phyloP scores from a whole-genome alignment of 2,888 invertebrate genomes.

The Adelphocoris suturalis region DNA sequence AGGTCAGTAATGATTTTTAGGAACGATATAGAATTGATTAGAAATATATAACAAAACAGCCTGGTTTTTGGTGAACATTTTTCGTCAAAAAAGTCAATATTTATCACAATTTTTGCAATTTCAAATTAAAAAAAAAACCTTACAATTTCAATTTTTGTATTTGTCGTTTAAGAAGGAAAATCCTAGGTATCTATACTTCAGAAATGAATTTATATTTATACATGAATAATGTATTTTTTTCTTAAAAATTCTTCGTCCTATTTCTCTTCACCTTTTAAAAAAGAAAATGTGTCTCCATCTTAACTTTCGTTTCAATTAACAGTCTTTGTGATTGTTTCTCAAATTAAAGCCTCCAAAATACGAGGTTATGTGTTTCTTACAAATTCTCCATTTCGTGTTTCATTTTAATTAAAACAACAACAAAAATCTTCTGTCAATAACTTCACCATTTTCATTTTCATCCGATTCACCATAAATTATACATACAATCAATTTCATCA shows the following conservation, averaged over 20 bases:
- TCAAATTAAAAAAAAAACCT: no score
- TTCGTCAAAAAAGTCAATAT: no score
- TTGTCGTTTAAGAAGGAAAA: not conserved
- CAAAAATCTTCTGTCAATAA: not conserved
- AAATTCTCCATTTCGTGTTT: not conserved
- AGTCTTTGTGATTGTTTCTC: not conserved
- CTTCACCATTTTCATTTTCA: not conserved
- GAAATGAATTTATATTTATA: not conserved
- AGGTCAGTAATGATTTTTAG: no score
- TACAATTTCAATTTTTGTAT: no score
- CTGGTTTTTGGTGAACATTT: no score
- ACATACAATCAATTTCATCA: no score
- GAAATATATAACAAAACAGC: no score
- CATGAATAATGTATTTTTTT: not conserved
- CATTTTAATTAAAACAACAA: no score
- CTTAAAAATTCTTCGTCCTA: not conserved
- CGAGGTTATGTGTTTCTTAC: not conserved
- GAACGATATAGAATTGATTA: no score
- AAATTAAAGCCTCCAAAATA: not conserved
- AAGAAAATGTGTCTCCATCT: not conserved
- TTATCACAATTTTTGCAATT: no score
- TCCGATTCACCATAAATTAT: not conserved
- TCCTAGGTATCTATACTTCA: not conserved
- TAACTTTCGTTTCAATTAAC: not conserved
- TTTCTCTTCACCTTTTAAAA: not conserved